A percentile compares a stretch with the other conserved stretches of the same genome.
phyloP scores from a whole-genome alignment of 2,888 invertebrate species.

The Carcina quercana region DNA sequence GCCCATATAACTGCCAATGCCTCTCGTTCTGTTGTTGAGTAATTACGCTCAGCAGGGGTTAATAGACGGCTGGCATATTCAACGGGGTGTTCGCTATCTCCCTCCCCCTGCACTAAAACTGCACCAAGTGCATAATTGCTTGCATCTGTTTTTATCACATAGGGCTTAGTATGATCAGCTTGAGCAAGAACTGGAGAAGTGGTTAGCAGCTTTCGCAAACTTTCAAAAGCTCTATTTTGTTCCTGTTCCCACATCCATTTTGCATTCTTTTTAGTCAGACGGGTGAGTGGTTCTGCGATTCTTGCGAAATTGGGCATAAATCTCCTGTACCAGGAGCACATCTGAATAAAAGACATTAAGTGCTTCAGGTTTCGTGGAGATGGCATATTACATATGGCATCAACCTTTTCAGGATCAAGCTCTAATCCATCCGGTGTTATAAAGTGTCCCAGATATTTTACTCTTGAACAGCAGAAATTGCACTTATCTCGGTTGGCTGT shows the following conservation, averaged over 20 bases:
- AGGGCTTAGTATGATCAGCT: conserved; percentile 10
- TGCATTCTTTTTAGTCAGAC: conserved; percentile 12
- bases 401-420: conserved; percentile 19
- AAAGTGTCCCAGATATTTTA: conserved; percentile 23
- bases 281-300: conserved; percentile 12
- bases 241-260: conserved; percentile 2
- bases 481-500: conserved; percentile 18
- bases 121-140: conserved; percentile 25
- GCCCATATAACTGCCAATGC: too few species aligned
- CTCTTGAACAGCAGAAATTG: conserved; percentile 13
- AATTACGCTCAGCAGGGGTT: too few species aligned
- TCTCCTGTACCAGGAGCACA: conserved; percentile 13
- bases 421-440: conserved; percentile 22
- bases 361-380: conserved; percentile 15
- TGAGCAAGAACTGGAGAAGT: conserved; percentile 10
- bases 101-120: conserved; percentile 23
- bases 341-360: conserved; percentile 13
- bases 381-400: conserved; percentile 8
- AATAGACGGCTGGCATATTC: too few species aligned
- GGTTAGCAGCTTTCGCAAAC: conserved; percentile 1
- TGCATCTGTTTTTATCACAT: conserved; percentile 8
- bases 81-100: too few species aligned
- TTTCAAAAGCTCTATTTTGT: conserved; percentile 1
- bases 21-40: too few species aligned
- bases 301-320: conserved; percentile 14